A percentile compares a stretch with the other conserved stretches of the same genome.
These are phyloP conservation scores for Podargus strigoides DNA, from an alignment of 2,797 vertebrate genomes.

Conservation along the genomic window DNA sequence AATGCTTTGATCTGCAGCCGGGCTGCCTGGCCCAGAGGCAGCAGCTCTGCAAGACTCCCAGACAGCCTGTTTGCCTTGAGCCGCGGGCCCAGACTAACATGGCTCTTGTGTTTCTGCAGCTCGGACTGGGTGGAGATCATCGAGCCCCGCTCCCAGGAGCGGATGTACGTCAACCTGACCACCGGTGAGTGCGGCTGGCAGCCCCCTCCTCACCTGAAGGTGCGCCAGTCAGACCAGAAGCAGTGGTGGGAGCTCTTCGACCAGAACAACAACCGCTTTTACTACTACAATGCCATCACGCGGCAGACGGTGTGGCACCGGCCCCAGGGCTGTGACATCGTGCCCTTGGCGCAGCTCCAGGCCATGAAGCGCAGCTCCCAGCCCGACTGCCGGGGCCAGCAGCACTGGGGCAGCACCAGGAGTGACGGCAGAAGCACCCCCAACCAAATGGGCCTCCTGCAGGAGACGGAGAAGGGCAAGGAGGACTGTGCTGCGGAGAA, in stretches of 20 bases:
- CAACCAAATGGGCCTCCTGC: slow-evolving; percentile 41
- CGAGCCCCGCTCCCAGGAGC: slow-evolving; percentile 88
- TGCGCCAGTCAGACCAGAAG: slow-evolving; percentile 86
- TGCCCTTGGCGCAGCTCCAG: slow-evolving; percentile 89
- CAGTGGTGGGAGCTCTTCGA: slow-evolving; percentile 96
- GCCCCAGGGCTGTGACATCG: slow-evolving; percentile 86
- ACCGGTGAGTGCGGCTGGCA: slow-evolving; percentile 90
- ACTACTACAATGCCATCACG: slow-evolving; percentile 88
- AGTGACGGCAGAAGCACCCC: slow-evolving; percentile 75
- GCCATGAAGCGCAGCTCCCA: slow-evolving; percentile 83
- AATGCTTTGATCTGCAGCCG: background rate
- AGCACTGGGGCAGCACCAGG: slow-evolving; percentile 57
- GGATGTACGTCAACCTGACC: slow-evolving; percentile 88
- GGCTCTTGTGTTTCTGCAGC: slow-evolving; percentile 60
- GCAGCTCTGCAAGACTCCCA: background rate
- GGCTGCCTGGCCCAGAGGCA: background rate
- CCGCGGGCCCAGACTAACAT: background rate
- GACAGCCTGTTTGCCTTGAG: background rate
- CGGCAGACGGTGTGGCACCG: slow-evolving; percentile 88
- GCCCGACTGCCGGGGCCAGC: slow-evolving; percentile 54
- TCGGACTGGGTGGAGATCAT: slow-evolving; percentile 93
- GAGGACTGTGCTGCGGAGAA: slow-evolving; percentile 64
- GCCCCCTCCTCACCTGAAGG: slow-evolving; percentile 77
- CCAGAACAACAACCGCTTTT: slow-evolving; percentile 86
- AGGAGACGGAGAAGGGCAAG: slow-evolving; percentile 68